Percentiles rank a stretch among this genome's conserved stretches.
Evolutionary conservation across 2,888 invertebrate species (phyloP).

Genomic region (Agrenia bidenticulata): DNA sequence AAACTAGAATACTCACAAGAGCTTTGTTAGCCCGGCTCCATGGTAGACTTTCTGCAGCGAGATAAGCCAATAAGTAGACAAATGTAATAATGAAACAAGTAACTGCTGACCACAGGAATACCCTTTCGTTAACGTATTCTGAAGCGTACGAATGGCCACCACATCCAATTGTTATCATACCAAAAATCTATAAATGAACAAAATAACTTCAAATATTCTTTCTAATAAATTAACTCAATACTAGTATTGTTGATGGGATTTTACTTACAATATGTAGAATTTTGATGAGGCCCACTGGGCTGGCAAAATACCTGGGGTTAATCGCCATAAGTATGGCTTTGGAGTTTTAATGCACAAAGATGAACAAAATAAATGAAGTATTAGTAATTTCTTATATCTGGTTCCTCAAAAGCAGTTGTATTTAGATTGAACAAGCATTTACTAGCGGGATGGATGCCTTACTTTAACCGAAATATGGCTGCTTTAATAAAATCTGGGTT

Average conservation of each 20-base stretch:
- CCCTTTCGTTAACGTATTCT: slow-evolving; percentile 27
- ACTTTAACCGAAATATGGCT: no score
- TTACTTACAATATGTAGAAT: slow-evolving; percentile 35
- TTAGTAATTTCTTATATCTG: no score
- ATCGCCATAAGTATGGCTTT: slow-evolving; percentile 5
- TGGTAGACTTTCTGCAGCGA: slow-evolving; percentile 14
- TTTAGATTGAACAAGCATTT: no score
- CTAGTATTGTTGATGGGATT: no score
- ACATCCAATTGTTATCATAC: slow-evolving; percentile 34
- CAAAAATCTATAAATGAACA: slow-evolving; percentile 33
- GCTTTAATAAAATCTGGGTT: no score
- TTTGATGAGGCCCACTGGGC: slow-evolving; percentile 27
- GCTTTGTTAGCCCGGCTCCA: slow-evolving; percentile 20
- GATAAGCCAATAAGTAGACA: slow-evolving; percentile 24
- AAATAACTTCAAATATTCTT: slow-evolving; percentile 8
- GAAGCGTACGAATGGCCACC: slow-evolving; percentile 20
- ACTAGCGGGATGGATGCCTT: no score
- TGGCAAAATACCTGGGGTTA: slow-evolving; percentile 15
- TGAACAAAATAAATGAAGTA: no score
- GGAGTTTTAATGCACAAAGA: no score
- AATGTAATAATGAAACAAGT: slow-evolving; percentile 30
- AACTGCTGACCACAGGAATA: slow-evolving; percentile 29
- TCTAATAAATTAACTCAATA: neutral
- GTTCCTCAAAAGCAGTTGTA: no score
- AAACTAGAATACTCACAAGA: slow-evolving; percentile 28